These are phyloP conservation scores for Siniperca undulata DNA, from an alignment of 2,797 vertebrate species.

Conservation along the genomic window DNA sequence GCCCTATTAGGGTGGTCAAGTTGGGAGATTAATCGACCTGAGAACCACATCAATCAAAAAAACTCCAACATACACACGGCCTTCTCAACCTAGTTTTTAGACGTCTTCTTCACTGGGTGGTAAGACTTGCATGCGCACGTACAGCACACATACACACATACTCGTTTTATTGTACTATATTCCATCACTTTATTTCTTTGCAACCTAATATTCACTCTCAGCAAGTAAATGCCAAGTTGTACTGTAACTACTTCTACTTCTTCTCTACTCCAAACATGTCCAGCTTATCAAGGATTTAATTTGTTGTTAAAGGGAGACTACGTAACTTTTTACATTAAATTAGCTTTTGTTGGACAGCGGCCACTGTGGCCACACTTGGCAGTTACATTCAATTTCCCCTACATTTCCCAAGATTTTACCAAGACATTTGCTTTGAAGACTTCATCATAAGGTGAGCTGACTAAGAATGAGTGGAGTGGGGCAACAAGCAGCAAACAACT, in stretches of 20 bases:
- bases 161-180: not conserved
- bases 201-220: not conserved
- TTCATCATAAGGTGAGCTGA: no score
- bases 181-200: not conserved
- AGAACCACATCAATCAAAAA: slow-evolving; percentile 63
- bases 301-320: not conserved
- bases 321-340: no score
- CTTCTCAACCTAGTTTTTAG: slow-evolving; percentile 58
- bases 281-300: not conserved
- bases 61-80: not conserved
- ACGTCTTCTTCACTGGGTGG: not conserved
- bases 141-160: not conserved
- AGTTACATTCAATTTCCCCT: no score
- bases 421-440: no score
- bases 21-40: slow-evolving; percentile 65
- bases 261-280: not conserved
- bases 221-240: not conserved
- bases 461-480: no score
- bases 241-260: not conserved
- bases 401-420: not conserved
- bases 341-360: no score
- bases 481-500: no score
- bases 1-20: slow-evolving; percentile 66
- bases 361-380: no score
- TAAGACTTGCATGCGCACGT: not conserved